These are phyloP conservation scores for Myocastor coypus DNA, from an alignment of 2,113 vertebrate genomes.

Conservation along the genomic window DNA sequence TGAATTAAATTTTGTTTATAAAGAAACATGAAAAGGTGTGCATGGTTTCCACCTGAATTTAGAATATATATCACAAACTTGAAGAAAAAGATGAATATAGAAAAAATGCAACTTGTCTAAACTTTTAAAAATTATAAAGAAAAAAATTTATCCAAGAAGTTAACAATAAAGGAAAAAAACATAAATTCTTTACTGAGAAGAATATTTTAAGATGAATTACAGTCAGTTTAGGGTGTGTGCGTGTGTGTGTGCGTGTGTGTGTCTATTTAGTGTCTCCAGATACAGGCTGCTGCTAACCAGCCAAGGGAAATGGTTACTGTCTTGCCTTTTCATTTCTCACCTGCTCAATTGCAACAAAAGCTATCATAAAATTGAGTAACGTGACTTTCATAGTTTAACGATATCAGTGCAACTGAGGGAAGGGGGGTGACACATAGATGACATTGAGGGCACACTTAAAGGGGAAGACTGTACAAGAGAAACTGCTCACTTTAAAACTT, in stretches of 20 bases:
- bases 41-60: not conserved
- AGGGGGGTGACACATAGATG: not conserved
- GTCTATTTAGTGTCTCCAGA: not conserved
- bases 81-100: slow-evolving; percentile 44
- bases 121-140: slow-evolving; percentile 55
- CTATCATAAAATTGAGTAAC: not conserved
- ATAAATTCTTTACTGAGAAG: not conserved
- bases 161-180: not conserved
- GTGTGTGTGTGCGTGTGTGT: not conserved
- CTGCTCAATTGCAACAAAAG: not conserved
- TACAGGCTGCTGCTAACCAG: no score
- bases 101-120: not conserved
- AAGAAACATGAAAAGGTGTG: not conserved
- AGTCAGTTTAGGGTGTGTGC: not conserved
- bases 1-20: not conserved
- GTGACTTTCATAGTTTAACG: not conserved
- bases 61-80: not conserved
- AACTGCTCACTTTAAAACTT: no score
- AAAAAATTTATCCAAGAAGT: slow-evolving; percentile 37
- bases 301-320: no score
- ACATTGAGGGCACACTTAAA: not conserved
- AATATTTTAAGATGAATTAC: slow-evolving; percentile 41
- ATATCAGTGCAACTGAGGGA: not conserved
- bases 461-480: no score
- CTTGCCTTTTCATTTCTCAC: no score